Conservation (phyloP, 1,140 invertebrate species). For the Bombus fervidus region DNA sequence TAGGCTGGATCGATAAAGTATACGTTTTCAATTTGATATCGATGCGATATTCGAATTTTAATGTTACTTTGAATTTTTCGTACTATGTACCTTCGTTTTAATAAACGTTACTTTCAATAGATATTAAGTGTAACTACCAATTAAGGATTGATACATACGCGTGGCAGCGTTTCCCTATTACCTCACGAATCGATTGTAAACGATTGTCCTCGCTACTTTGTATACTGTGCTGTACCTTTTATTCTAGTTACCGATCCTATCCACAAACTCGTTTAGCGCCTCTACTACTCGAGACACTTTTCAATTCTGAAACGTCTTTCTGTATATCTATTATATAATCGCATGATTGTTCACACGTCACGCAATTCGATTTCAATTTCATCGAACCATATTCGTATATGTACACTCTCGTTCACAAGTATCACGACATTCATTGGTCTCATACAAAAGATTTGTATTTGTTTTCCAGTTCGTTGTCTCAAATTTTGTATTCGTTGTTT, state of each 20-base stretch:
- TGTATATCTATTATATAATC: neutral
- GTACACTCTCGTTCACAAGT: neutral
- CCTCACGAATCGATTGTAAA: conserved; percentile 28
- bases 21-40: neutral
- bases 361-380: neutral
- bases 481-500: no score
- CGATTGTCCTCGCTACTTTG: conserved; percentile 17
- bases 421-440: neutral
- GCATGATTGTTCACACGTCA: neutral
- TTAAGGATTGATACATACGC: neutral
- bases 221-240: conserved; percentile 18
- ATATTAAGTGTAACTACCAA: neutral
- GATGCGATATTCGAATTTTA: neutral
- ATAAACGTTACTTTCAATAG: conserved; percentile 1
- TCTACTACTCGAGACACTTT: neutral
- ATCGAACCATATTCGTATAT: no score
- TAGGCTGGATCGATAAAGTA: neutral
- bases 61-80: neutral
- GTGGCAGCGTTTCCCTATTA: conserved; percentile 15
- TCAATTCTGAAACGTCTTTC: conserved; percentile 7
- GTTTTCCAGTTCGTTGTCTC: no score
- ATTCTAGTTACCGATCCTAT: neutral
- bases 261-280: neutral
- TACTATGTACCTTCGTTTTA: neutral
- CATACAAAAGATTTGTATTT: no score